These are phyloP conservation scores for Montipora capitata DNA, from an alignment of 92 coral and sea anemone genomes.

Conservation along the genomic window DNA sequence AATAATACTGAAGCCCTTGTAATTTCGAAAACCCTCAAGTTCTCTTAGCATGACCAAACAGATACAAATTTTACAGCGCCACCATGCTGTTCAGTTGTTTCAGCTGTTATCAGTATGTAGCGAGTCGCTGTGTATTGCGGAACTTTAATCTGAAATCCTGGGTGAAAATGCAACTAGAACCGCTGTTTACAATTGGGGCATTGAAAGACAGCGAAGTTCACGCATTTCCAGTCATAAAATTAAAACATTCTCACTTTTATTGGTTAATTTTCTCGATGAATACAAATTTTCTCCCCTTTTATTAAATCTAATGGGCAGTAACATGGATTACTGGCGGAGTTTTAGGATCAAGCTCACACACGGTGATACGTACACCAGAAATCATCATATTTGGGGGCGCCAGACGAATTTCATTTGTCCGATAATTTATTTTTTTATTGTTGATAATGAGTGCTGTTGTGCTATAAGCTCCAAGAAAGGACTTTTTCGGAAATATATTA, in stretches of 20 bases:
- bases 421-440: constrained; percentile 6
- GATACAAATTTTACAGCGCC: background rate
- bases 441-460: background rate
- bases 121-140: no score
- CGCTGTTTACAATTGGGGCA: no score
- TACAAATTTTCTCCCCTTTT: background rate
- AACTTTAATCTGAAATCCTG: no score
- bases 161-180: no score
- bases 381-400: background rate
- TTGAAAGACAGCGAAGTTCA: no score
- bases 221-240: no score
- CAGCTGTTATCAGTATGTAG: no score
- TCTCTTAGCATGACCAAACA: constrained; percentile 5
- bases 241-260: no score
- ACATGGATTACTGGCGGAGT: background rate
- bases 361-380: no score
- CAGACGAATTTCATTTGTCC: background rate
- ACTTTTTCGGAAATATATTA: background rate
- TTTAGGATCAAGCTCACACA: no score
- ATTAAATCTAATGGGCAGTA: background rate
- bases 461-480: background rate
- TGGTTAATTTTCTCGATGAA: background rate
- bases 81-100: background rate
- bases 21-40: background rate
- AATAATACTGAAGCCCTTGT: background rate